Evolutionary conservation across 1,140 invertebrate genomes (phyloP).

Genomic region (Mercenaria mercenaria): DNA sequence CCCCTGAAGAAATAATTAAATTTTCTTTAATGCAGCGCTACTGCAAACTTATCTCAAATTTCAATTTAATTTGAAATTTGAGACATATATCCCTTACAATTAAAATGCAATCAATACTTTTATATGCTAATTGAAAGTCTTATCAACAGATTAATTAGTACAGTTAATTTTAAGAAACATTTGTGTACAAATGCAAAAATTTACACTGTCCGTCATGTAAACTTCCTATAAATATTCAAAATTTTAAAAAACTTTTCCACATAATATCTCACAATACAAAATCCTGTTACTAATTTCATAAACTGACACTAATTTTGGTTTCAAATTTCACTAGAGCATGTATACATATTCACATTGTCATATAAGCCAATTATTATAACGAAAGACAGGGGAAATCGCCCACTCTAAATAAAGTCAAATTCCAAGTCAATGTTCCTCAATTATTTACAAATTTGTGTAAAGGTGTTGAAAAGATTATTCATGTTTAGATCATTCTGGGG

Average conservation of each 20-base stretch:
- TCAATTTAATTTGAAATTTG: too few relatives aligned
- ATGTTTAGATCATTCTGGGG: neutral
- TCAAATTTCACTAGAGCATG: neutral
- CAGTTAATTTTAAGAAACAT: too few relatives aligned
- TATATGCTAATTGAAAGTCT: too few relatives aligned
- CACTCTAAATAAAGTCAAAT: neutral
- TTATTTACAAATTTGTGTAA: constrained; percentile 14
- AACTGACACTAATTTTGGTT: constrained; percentile 20
- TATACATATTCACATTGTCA: neutral
- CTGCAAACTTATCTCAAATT: neutral
- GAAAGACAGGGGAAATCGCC: neutral
- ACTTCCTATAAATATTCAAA: too few relatives aligned
- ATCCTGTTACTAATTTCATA: constrained; percentile 1
- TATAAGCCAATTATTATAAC: neutral
- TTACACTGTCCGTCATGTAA: neutral
- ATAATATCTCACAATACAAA: neutral
- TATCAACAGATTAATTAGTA: neutral
- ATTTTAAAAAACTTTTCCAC: neutral
- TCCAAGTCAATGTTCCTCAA: constrained; percentile 29
- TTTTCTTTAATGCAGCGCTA: neutral
- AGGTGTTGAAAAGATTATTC: constrained; percentile 38
- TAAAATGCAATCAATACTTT: too few relatives aligned
- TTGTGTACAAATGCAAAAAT: too few relatives aligned
- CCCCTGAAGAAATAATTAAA: neutral
- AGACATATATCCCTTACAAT: too few relatives aligned